Evolutionary conservation across 2,113 vertebrate genomes (phyloP).

Genomic region (Cercocebus atys): DNA sequence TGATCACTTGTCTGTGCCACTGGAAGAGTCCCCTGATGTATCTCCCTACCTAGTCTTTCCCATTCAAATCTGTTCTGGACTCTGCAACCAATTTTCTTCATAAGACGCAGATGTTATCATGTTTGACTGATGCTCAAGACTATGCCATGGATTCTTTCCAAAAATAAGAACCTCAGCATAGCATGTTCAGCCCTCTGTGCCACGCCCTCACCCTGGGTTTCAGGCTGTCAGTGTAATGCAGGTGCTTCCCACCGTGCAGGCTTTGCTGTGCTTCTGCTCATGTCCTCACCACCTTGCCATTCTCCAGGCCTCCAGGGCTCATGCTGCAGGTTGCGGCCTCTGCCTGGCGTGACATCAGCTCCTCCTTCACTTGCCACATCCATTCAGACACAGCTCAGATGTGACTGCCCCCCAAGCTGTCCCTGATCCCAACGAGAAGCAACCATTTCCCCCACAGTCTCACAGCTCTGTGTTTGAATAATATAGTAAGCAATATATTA

Average conservation of each 20-base stretch:
- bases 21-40: background rate
- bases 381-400: background rate
- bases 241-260: background rate
- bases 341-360: background rate
- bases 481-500: background rate
- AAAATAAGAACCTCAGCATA: background rate
- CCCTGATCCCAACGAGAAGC: background rate
- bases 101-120: background rate
- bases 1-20: background rate
- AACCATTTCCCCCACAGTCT: background rate
- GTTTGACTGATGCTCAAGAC: background rate
- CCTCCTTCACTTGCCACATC: background rate
- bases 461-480: background rate
- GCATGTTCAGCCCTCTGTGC: accelerated
- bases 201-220: accelerated
- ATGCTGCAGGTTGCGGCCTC: background rate
- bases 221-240: background rate
- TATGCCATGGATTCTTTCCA: background rate
- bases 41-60: accelerated
- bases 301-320: accelerated
- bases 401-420: background rate
- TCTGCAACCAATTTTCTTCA: background rate
- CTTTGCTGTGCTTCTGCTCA: background rate
- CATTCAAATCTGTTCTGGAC: background rate
- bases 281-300: background rate